These are phyloP conservation scores for Rotaria magnacalcarata DNA, from an alignment of 2,888 invertebrate genomes.

Conservation along the genomic window DNA sequence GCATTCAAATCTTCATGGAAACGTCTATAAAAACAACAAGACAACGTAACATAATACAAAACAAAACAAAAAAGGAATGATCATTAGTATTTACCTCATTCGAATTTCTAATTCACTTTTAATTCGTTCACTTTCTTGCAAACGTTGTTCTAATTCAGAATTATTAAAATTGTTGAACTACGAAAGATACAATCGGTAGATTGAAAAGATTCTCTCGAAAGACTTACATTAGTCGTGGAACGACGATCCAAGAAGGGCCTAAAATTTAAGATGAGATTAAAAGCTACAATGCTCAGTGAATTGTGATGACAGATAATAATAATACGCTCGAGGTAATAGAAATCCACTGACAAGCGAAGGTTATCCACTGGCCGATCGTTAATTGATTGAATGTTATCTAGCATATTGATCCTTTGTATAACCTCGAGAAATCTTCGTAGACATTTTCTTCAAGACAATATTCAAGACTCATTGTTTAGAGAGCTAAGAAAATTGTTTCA, in stretches of 20 bases:
- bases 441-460: no score
- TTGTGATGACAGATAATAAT: no score
- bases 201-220: not conserved
- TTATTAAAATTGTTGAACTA: constrained; percentile 1
- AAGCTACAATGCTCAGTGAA: no score
- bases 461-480: no score
- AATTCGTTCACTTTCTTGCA: constrained; percentile 31
- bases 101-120: constrained; percentile 32
- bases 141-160: constrained; percentile 27
- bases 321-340: no score
- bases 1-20: constrained; percentile 13
- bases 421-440: no score
- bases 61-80: not conserved
- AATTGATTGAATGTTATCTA: no score
- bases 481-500: no score
- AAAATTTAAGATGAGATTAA: not conserved
- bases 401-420: no score
- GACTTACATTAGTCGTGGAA: not conserved
- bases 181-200: not conserved
- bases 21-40: not conserved
- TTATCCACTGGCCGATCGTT: no score
- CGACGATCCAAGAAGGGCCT: constrained; percentile 11
- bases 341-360: no score
- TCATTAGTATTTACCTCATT: not conserved
- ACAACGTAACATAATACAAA: no score